Base-by-base conservation (phyloP, 1,140 invertebrate genomes). In the Drosophila kurseongensis region DNA sequence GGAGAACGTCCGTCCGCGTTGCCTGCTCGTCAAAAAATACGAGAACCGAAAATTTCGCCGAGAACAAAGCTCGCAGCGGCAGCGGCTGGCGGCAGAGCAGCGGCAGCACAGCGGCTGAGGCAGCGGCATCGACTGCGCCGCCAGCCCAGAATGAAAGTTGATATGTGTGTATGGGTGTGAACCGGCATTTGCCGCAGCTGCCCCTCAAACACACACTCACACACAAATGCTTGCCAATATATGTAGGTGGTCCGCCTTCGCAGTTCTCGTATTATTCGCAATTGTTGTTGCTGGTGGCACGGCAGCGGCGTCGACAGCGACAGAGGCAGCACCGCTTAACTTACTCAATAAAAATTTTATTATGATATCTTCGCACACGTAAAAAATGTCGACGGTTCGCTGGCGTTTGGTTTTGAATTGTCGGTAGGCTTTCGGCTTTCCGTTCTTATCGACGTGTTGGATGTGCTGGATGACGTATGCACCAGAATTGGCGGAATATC, bases 271-370 rank as follows among this genome's bases (percentile, higher is more conserved):
- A 68, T 59, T 67, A 67, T 86, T 84, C 67, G 81, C 81, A 73
- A 77, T 73, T 72, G 61, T 60, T 42, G 57, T 68, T 84, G 71
- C 55, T 71, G 58, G 48, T 50, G 51, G 51, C 47, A 55, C 8
- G 41, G 32, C 29, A 10, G 29, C 48, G 27, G 16, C n/a, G 48
- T 35, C 48, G 29, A 35, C 23, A 55, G 52, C 55, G 18, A 47
- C 61, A 16, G 52, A 29, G 38, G 54, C 40, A 44, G 48, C 52
- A 44, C 44, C 68, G 75, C 83, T 83, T 72, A 83, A 90, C 90
- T 91, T 91, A 91, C 90, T 91, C 90, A 91, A 91, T 91, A 91
- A 84, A 86, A 91, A 76, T 90, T 91, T 90, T 91, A 91, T 91
- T 91, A 91, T 91, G 84, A 91, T 91, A 91, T 91, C 79, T 88